phyloP scores from a whole-genome alignment of 2,797 vertebrate genomes.

The Fistularia tabacaria region DNA sequence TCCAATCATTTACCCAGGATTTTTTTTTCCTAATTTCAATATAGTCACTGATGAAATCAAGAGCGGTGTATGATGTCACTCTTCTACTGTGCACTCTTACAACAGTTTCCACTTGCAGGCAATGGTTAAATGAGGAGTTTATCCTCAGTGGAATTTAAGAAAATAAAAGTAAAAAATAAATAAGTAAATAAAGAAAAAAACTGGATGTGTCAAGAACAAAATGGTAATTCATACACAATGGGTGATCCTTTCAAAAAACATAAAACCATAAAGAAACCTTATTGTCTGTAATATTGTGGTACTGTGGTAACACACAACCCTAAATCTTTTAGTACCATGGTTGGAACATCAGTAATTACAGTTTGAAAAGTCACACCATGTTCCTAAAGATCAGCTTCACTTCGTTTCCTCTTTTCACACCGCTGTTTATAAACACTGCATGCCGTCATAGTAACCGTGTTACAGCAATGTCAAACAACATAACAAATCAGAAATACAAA shows the following conservation, averaged over 20 bases:
- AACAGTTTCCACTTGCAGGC: neutral
- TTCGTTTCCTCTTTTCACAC: constrained; percentile 55
- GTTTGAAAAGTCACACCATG: constrained; percentile 12
- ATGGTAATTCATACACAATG: neutral
- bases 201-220: neutral
- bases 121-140: neutral
- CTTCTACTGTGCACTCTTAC: constrained; percentile 20
- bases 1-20: constrained; percentile 50
- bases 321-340: neutral
- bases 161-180: neutral
- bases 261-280: neutral
- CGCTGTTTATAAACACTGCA: constrained; percentile 45
- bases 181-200: neutral
- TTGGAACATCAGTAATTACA: neutral
- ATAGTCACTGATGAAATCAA: constrained; percentile 14
- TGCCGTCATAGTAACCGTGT: constrained; percentile 46
- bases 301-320: neutral
- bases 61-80: constrained; percentile 34
- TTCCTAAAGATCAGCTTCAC: constrained; percentile 4
- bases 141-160: neutral
- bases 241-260: neutral
- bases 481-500: neutral
- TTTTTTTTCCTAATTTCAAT: constrained; percentile 24
- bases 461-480: neutral
- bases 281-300: neutral